Percentiles rank a stretch among this genome's conserved stretches.
phyloP scores from a whole-genome alignment of 2,113 vertebrate species.

The Ochotona princeps region DNA sequence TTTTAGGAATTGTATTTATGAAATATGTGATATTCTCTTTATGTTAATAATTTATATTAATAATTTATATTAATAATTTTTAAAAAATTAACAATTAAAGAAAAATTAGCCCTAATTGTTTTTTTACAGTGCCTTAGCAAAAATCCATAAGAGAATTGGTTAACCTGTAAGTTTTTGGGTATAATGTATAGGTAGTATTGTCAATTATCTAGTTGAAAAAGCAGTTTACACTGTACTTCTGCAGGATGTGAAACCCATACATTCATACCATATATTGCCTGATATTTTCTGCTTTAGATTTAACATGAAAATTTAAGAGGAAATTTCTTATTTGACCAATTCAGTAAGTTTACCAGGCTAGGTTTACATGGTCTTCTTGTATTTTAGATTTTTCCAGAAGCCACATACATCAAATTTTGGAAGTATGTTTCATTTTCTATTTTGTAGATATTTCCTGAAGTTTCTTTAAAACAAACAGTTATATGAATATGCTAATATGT shows the following conservation, averaged over 20 bases:
- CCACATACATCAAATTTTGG: not conserved
- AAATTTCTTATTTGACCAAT: not conserved
- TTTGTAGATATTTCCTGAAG: not conserved
- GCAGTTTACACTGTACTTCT: not conserved
- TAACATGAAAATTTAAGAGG: not conserved
- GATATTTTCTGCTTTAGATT: not conserved
- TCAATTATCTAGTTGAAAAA: not conserved
- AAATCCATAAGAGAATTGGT: not conserved
- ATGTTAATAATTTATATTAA: too few relatives aligned
- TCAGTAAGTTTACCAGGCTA: not conserved
- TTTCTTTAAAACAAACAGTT: not conserved
- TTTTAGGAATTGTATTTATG: too few relatives aligned
- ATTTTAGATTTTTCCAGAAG: slow-evolving; percentile 13
- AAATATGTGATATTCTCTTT: too few relatives aligned
- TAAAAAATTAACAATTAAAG: not conserved
- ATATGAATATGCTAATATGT: not conserved
- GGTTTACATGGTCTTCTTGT: not conserved
- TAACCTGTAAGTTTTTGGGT: not conserved
- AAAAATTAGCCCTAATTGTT: not conserved
- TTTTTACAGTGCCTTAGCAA: not conserved
- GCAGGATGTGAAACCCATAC: not conserved
- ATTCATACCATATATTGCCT: not conserved
- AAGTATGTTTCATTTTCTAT: not conserved
- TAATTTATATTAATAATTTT: too few relatives aligned
- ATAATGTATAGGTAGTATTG: not conserved